Base-by-base conservation (phyloP, 2,797 vertebrate species). In the Clarias laeviceps region DNA sequence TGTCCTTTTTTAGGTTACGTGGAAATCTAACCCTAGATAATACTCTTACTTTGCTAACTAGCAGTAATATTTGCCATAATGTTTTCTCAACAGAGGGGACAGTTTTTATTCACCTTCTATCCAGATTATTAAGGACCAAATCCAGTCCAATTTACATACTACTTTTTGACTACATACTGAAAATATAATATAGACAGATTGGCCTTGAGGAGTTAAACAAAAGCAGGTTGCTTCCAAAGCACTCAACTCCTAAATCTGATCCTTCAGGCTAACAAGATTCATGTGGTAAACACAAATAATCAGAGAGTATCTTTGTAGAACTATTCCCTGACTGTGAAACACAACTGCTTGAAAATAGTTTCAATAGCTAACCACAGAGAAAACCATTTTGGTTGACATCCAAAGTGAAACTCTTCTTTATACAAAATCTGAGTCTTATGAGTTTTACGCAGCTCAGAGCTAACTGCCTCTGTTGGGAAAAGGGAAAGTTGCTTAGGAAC, bases 41-140 rank as follows among this genome's bases (percentile, higher is more conserved):
- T 54, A 86, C 73, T 54, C 80, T 73, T 68, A 78, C 89, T 93
- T 91, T 94, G 91, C 84, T 77, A 86, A 84, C 84, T 86, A 87
- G n/a, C 82, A 84, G 61, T 76, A 32, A 80, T 87, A 69, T 87
- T 82, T 86, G 78, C 54, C 68, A 82, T 85, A 79, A 85, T 86
- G 32, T 29, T 18, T 56, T 37, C n/a, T 57, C 8, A 32, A 32
- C 50, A 57, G 27, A 57, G 73, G 27, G 20, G 50, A 76, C 8
- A 34, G 37, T 85, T 80, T 79, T 66, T 70, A 80, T 34, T 85
- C 20, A 81, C 64, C 59, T 86, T 56, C 59, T 86, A 72, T 86
- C 22, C 62, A 87, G 84, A 87, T 86, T 86, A 81, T 82, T 59
- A 74, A 32, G 78, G 73, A 80, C 73, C 27, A 76, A 76, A 57